phyloP scores from a whole-genome alignment of 1,140 invertebrate genomes.

The Brachystomella parvula region DNA sequence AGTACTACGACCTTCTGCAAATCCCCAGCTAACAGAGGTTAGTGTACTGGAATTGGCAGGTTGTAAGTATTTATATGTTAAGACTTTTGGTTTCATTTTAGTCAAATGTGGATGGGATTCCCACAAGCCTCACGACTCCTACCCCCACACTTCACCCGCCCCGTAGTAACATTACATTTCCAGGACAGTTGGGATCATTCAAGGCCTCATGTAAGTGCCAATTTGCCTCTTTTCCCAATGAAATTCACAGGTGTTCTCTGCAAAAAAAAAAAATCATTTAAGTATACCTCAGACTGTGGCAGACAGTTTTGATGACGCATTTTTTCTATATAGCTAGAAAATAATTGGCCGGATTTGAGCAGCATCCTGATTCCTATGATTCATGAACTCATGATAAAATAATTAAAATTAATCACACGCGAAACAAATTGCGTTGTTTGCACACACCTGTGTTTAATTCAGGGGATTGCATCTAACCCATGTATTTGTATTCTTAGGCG shows the following conservation, averaged over 20 bases:
- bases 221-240: not conserved
- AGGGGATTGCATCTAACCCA: too few relatives aligned
- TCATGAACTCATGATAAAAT: not conserved
- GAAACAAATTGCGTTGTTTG: too few relatives aligned
- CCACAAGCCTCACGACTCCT: not conserved
- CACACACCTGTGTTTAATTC: too few relatives aligned
- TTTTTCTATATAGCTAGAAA: not conserved
- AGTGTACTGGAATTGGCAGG: not conserved
- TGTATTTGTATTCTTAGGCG: constrained; percentile 17
- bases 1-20: not conserved
- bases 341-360: not conserved
- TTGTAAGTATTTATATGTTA: not conserved
- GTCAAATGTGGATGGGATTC: not conserved
- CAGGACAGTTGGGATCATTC: constrained; percentile 22
- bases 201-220: constrained; percentile 23
- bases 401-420: not conserved
- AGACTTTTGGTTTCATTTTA: not conserved
- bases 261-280: not conserved
- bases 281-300: not conserved
- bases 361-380: not conserved
- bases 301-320: not conserved
- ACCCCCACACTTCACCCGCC: not conserved
- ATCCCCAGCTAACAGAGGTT: not conserved
- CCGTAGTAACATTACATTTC: constrained; percentile 2
- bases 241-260: not conserved